Evolutionary conservation across 2,113 vertebrate genomes (phyloP).

Genomic region (Dipodomys stephensi): DNA sequence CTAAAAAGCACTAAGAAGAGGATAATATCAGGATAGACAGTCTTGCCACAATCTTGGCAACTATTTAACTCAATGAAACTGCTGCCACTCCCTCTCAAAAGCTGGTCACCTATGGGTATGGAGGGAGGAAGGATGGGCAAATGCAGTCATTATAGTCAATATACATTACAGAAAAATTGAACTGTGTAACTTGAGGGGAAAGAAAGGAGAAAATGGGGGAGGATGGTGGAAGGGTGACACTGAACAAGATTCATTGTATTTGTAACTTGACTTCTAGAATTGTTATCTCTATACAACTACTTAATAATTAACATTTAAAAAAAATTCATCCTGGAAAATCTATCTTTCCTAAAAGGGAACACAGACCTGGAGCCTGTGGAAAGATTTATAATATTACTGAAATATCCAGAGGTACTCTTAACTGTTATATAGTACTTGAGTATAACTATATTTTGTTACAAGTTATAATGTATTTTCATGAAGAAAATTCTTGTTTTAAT

Average conservation of each 20-base stretch:
- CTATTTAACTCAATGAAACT: background rate
- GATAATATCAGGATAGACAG: background rate
- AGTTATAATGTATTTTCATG: background rate
- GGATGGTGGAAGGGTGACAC: too few species aligned
- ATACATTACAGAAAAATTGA: too few species aligned
- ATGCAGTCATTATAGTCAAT: too few species aligned
- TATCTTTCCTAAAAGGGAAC: background rate
- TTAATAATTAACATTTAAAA: background rate
- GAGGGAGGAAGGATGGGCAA: too few species aligned
- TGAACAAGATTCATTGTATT: too few species aligned
- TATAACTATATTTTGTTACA: constrained; percentile 18
- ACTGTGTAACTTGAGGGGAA: too few species aligned
- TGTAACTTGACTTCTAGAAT: too few species aligned
- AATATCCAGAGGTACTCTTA: background rate
- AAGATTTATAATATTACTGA: background rate
- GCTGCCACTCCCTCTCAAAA: background rate
- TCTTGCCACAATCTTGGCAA: background rate
- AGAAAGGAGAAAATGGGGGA: too few species aligned
- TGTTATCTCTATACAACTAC: too few species aligned
- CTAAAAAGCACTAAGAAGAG: background rate
- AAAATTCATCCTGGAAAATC: background rate
- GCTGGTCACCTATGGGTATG: too few species aligned
- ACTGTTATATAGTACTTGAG: background rate
- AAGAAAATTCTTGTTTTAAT: constrained; percentile 21
- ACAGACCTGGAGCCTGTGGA: background rate